These are phyloP conservation scores for Lepilemur septentrionalis DNA, from an alignment of 2,797 vertebrate genomes.

Conservation along the genomic window DNA sequence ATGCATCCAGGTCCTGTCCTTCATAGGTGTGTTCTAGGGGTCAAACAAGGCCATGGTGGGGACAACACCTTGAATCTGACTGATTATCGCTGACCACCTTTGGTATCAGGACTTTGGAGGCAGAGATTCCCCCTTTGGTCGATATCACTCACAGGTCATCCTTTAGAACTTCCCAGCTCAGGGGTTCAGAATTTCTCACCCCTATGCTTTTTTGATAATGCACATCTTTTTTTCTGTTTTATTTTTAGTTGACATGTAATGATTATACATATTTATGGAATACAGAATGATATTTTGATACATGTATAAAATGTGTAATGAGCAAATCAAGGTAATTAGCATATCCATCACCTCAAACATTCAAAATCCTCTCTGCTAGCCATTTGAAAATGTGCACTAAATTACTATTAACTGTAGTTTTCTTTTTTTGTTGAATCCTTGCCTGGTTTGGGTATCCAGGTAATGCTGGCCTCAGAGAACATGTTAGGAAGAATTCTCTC, in stretches of 20 bases:
- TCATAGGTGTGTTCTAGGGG: neutral
- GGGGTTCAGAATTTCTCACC: neutral
- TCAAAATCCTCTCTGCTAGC: neutral
- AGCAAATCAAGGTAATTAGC: neutral
- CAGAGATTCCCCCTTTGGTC: neutral
- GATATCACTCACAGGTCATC: neutral
- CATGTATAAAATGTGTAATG: neutral
- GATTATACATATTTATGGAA: neutral
- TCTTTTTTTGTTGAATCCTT: neutral
- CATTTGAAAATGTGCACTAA: neutral
- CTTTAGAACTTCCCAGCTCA: neutral
- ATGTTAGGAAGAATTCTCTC: neutral
- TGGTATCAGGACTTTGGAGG: neutral
- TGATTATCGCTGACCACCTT: too few relatives aligned
- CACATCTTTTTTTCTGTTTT: neutral
- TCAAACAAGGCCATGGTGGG: neutral
- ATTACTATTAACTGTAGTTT: neutral
- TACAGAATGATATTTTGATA: neutral
- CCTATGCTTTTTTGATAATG: neutral
- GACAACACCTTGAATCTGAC: too few relatives aligned
- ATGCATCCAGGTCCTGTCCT: neutral
- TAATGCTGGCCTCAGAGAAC: neutral
- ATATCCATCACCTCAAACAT: neutral
- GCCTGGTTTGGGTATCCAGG: neutral
- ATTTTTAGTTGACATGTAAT: neutral